Conservation (phyloP, 2,888 invertebrate genomes). For the Rhingia rostrata region DNA sequence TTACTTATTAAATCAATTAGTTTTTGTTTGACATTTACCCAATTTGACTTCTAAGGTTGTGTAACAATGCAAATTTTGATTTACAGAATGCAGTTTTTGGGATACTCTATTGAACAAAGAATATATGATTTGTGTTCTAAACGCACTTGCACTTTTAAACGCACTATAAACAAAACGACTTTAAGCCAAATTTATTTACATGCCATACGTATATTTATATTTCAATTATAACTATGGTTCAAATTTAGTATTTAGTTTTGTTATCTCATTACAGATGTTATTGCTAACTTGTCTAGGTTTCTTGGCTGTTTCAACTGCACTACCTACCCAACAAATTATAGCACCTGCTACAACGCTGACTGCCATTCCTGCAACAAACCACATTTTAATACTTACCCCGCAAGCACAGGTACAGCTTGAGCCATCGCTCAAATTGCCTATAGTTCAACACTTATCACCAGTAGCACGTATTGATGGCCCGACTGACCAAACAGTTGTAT, state of each 20-base stretch:
- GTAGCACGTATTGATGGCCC: constrained; percentile 80
- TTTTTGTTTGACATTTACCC: too few species aligned
- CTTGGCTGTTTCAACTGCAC: constrained; percentile 46
- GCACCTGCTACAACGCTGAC: constrained; percentile 33
- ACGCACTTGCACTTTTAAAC: too few species aligned
- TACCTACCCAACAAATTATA: constrained; percentile 57
- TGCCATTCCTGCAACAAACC: constrained; percentile 73
- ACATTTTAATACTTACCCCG: constrained; percentile 81
- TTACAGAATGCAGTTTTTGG: too few species aligned
- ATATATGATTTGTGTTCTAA: too few species aligned
- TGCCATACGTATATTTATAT: too few species aligned
- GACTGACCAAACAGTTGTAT: constrained; percentile 81
- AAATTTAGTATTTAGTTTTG: not conserved
- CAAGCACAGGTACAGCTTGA: constrained; percentile 82
- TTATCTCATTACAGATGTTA: constrained; percentile 51
- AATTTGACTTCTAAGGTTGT: too few species aligned
- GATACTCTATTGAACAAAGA: too few species aligned
- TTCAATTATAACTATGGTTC: too few species aligned
- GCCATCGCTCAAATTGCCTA: constrained; percentile 78
- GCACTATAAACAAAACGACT: too few species aligned
- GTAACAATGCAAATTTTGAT: too few species aligned
- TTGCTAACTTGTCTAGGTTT: constrained; percentile 33
- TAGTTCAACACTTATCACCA: constrained; percentile 80
- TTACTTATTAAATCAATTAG: too few species aligned
- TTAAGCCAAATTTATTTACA: too few species aligned